Base-by-base conservation (phyloP, 92 coral and sea anemone genomes). In the Siderastrea siderea region DNA sequence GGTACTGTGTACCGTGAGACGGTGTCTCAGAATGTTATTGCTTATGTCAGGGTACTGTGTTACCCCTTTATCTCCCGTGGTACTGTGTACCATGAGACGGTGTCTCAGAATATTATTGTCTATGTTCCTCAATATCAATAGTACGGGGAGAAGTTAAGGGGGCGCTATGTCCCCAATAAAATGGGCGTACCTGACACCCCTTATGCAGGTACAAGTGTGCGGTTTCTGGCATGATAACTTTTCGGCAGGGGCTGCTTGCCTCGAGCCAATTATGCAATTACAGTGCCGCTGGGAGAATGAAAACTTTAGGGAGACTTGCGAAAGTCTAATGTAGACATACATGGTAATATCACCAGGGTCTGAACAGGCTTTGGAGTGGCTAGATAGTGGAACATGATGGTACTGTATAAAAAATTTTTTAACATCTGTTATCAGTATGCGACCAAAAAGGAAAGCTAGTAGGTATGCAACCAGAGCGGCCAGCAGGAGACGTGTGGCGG, bases 1-100 rank as follows among this genome's bases (percentile, higher is more conserved):
- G 78, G 78, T 73, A 51, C 78, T 73, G 61, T 73, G 78, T 73
- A 73, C 78, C 78, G 15, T 16, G 76, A 71, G 44, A 71, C 76
- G 0, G 69, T 49, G 76, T 71, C 76, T 71, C 77, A 51, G 77
- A 50, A 51, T 15, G 77, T 73, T 73, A 73, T 73, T 51, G 77
- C 16, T 47, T 65, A 0, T 19, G 4, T 26, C 38, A 26, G 38
- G 75, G 3, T n/a, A 45, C 17, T 46, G 75, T 47, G 55, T 49
- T 26, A 2, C 75, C 55, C 75, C 47, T 8, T 10, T 69, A 46
- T 10, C n/a, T 69, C 53, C 53, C 74, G 50, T 69, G 74, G 74
- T 69, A 46, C 16, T 45, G 53, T 69, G 74, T 69, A 69, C 74
- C 58, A 7, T 73, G 77, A 72, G 77, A 72, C 59, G 0, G 59